These are phyloP conservation scores for Alouatta caraya DNA, from an alignment of 2,797 vertebrate species.

Conservation along the genomic window DNA sequence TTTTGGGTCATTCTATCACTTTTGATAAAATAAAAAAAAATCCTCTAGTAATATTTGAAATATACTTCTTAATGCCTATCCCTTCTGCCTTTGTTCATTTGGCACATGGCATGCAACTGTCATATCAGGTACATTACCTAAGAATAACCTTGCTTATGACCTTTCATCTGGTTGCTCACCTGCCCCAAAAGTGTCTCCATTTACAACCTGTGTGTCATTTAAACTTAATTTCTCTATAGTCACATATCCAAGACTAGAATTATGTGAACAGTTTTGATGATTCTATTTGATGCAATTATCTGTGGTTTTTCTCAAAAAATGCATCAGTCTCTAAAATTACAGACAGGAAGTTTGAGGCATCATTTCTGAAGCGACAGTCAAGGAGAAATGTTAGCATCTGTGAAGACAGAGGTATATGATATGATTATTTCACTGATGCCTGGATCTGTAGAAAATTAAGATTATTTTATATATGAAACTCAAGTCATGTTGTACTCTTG, in stretches of 20 bases:
- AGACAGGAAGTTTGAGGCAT: background rate
- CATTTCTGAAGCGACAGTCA: background rate
- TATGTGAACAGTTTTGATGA: background rate
- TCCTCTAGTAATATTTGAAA: background rate
- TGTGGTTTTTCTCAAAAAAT: background rate
- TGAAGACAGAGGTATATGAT: background rate
- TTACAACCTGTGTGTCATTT: background rate
- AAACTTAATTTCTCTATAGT: background rate
- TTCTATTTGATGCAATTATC: background rate
- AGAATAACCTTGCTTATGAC: background rate
- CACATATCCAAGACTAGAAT: background rate
- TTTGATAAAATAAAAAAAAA: background rate
- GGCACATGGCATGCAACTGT: background rate
- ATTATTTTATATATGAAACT: slow-evolving; percentile 7
- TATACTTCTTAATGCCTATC: accelerated
- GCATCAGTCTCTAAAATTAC: background rate
- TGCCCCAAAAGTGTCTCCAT: background rate
- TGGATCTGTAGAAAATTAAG: slow-evolving; percentile 21
- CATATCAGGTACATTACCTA: background rate
- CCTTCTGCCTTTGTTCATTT: background rate
- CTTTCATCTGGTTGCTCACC: background rate
- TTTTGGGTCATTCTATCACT: background rate
- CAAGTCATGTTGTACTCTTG: background rate
- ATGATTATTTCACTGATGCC: background rate
- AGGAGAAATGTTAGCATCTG: background rate